Base-by-base conservation (phyloP, 2,797 vertebrate genomes). In the Poecilia picta region DNA sequence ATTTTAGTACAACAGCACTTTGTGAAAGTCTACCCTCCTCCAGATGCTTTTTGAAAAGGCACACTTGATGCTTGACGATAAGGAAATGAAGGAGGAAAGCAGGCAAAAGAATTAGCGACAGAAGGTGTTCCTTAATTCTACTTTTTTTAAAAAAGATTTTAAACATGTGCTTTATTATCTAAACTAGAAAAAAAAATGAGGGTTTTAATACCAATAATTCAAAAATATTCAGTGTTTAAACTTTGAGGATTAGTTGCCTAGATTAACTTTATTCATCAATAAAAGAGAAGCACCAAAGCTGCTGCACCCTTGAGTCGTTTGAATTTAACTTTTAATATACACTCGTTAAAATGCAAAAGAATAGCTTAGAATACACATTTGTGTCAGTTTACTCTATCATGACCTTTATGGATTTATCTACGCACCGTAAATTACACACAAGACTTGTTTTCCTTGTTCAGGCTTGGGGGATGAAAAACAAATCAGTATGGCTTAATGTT, bases 381-480 rank as follows among this genome's bases (percentile, higher is more conserved):
- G 75, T 49, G 45, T 28, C 36, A 72, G 81, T 79, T 51, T 85
- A 66, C 75, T 84, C 76, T 80, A 76, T 80, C 74, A 57, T 3
- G 43, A 49, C 39, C 72, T 80, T 70, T 12, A 45, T 5, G 39
- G 45, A 33, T 88, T 83, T 76, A 64, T 81, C 72, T 62, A 39
- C 33, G 41, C 45, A 31, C 36, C 81, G 72, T 1, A 88, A 89
- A 91, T 73, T 57, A n/a, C 55, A 57, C n/a, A 57, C 2, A 57
- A 33, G 59, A 62, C 28, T 2, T 68, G 8, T 88, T 83, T 80
- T 12, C 70, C 36, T 55, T 62, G 77, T 80, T 64, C 76, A 53
- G 80, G 81, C 81, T 90, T 85, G 87, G 16, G 86, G 36, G 75
- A 83, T 82, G 49, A 89, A 89, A 81, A 91, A 73, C 20, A 81